Percentiles rank a stretch among this genome's conserved stretches.
phyloP scores from a whole-genome alignment of 2,113 vertebrate genomes.

The Phalacrocorax pelagicus region DNA sequence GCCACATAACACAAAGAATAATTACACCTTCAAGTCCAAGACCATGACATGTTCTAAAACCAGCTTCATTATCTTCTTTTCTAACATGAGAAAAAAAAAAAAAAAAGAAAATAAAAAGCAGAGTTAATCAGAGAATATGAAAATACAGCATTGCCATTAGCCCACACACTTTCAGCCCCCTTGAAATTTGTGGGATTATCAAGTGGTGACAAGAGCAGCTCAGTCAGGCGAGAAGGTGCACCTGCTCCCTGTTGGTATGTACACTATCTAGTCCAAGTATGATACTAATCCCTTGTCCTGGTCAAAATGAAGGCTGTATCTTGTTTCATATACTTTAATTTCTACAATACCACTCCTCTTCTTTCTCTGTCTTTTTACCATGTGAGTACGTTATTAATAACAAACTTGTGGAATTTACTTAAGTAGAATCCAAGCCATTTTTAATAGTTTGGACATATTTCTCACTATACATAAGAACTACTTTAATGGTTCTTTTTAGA shows the following conservation, averaged over 20 bases:
- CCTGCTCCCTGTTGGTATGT: constrained; percentile 48
- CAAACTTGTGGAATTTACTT: neutral
- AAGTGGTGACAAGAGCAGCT: neutral
- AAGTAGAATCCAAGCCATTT: neutral
- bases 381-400: neutral
- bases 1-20: neutral
- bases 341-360: neutral
- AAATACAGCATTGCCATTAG: neutral
- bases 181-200: neutral
- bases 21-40: neutral
- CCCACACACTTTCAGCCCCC: neutral
- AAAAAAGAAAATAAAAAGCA: neutral
- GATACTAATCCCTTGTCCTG: constrained; percentile 46
- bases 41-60: neutral
- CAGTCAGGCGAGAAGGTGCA: constrained; percentile 7
- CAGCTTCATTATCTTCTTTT: neutral
- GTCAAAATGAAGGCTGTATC: constrained; percentile 17
- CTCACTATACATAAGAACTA: neutral
- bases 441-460: neutral
- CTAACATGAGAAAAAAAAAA: neutral
- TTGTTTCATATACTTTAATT: constrained; percentile 19
- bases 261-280: constrained; percentile 32
- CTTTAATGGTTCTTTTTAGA: neutral
- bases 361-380: neutral
- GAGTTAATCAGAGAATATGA: neutral